Evolutionary conservation across 2,113 vertebrate species (phyloP), one percentile per base, ranked within the genome.

Genomic region (Globicephala melas): DNA sequence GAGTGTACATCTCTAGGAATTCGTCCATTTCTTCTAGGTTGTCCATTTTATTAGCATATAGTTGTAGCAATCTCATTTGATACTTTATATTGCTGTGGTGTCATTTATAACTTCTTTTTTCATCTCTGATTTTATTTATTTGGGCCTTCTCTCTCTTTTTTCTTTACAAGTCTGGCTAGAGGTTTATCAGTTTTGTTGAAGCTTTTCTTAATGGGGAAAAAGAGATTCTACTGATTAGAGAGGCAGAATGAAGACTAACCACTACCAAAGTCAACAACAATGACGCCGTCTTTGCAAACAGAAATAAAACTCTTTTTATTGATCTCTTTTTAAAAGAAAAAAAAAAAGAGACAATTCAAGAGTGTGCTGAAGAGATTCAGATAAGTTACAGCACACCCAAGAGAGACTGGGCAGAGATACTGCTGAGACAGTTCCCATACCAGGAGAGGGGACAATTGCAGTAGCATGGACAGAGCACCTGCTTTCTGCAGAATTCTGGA

Each of bases 401-500:
- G 76, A 80, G 63, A 83, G 62, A 31, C 50, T 2, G 14, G 20
- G 4, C 15, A 3, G 47, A 55, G 53, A 44, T 36, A 2, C 3
- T 6, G 23, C 80, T 1, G 5, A 31, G 26, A 53, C 7, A 3
- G 9, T 12, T 26, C 14, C 38, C 33, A 26, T 17, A 38, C 31
- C 8, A 55, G 47, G 70, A 55, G 53, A 53, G 23, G 26, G 15
- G 17, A 63, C 3, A 3, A 0, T 2, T 3, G 55, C 8, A 44
- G 17, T 2, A 9, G 3, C 20, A 4, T 1, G 5, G 38, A 25
- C 3, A 18, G 55, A 82, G 12, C 0, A 17, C 55, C 33, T 47
- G 31, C 76, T 84, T 28, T 88, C 70, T n/a, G 36, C 58, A 67
- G 70, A 33, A 38, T 10, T 38, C 71, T 55, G 41, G 7, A 8